Evolutionary conservation across 2,888 invertebrate genomes (phyloP), one percentile per base, ranked within the genome.

Genomic region (Pristionchus maxplancki): DNA sequence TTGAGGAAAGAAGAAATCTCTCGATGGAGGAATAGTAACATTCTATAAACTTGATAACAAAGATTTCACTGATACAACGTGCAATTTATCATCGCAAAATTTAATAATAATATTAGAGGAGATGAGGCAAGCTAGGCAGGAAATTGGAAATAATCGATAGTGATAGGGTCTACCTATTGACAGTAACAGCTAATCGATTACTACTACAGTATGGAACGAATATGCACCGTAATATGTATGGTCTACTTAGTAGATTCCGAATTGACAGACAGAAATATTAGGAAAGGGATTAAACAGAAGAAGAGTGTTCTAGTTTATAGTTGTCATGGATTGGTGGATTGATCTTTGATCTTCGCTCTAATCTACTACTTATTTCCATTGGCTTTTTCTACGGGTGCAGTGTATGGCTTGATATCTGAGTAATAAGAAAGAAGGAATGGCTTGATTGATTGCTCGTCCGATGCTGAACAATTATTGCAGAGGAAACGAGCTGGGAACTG

Each of bases 401-500:
- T 86, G 88, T 89, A 90, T 82, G 94, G 94, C 53, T 90, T 89
- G 71, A 94, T 93, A 89, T 90, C 91, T 31, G 92, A 91, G 88
- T 94, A 94, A 89, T 93, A 93, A 24, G 92, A 89, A 24, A 93
- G 89, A 48, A 94, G 91, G 89, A 93, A 91, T 28, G 90, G 86
- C 44, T 89, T 88, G 81, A 91, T 89, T 24, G 88, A 53, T 20
- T 84, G 85, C 11, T 91, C 91, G 28, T 92, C 89, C 37, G 90
- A 90, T 20, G 64, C 71, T 11, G 88, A 86, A 74, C 87, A 87
- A 90, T 20, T 90, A 86, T 85, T 89, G 83, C 71, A 94, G 31
- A 94, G 88, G 89, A 94, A 94, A 24, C 90, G 89, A 3, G 94
- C 92, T 44, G 94, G 94, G 91, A 94, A 94, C 88, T 94, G 94